Base-by-base conservation (phyloP, 2,888 invertebrate species). In the Eurytoma californica region DNA sequence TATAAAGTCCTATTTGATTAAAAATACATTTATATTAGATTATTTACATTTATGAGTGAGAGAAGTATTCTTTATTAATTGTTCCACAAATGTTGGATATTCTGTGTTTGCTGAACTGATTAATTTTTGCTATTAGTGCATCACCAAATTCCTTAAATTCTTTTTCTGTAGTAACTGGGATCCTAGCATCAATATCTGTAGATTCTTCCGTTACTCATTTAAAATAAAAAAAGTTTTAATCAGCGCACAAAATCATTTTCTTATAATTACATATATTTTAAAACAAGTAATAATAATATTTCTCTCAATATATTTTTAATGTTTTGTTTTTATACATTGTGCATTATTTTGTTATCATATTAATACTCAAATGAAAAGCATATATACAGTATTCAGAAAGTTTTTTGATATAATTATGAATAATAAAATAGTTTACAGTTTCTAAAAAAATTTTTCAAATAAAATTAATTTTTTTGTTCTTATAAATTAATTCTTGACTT, bases 121-220 rank as follows among this genome's bases (percentile, higher is more conserved):
- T 92, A 73, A 96, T 91, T 91, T 95, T 95, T 90, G 93, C 94
- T 82, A 93, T 92, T 83, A 97, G 92, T 73, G 94, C 92, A 49
- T 95, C 94, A 0, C 93, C 93, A 88, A 96, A 96, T 87, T 94
- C 94, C 68, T 94, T 93, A 88, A 97, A 97, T 88, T 97, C 97
- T n/a, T n/a, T n/a, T 84, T 94, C 95, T 89, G 94, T 95, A 57
- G 92, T 95, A 72, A 92, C 92, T 0, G 97, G 97, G 83, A 93
- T 91, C 91, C 95, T 94, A 67, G 91, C 91, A 86, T 96, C 96
- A 75, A 96, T 87, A 77, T 92, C 86, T 18, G 81, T 80, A 63
- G 82, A 65, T 61, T 89, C 88, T 83, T 93, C 92, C 30, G 92
- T 87, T 69, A 93, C 90, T 83, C 93, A 93, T 93, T 91, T 1